Percentiles rank a stretch among this genome's conserved stretches.
Conservation (phyloP, 2,113 vertebrate species). For the Eclectus roratus region DNA sequence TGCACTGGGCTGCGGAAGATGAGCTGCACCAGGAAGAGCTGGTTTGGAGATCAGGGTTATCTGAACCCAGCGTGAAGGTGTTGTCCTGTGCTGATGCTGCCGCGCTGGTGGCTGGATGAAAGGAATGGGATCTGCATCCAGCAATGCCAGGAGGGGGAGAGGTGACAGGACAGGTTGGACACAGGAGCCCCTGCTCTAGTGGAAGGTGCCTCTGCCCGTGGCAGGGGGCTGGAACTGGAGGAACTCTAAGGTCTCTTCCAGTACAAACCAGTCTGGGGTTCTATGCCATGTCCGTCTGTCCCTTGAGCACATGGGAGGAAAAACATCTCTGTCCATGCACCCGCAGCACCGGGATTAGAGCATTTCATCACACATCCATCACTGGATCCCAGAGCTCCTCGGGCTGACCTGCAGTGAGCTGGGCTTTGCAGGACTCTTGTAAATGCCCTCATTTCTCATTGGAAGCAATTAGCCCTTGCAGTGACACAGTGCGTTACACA, state of each 20-base stretch:
- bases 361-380: not conserved
- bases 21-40: not conserved
- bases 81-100: not conserved
- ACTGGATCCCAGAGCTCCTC: not conserved
- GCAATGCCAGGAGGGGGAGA: not conserved
- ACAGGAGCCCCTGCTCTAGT: not conserved
- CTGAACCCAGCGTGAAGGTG: rapidly evolving
- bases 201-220: not conserved
- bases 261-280: not conserved
- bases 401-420: not conserved
- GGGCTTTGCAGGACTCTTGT: not conserved
- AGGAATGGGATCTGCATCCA: not conserved
- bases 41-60: rapidly evolving
- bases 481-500: rapidly evolving
- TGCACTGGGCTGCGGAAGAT: rapidly evolving
- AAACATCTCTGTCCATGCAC: rapidly evolving
- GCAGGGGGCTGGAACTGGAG: not conserved
- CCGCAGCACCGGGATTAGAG: rapidly evolving
- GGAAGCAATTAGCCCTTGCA: not conserved
- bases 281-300: not conserved
- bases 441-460: rapidly evolving
- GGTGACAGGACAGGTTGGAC: not conserved
- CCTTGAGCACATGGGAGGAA: not conserved
- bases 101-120: rapidly evolving
- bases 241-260: not conserved